A percentile compares a stretch with the other conserved stretches of the same genome.
Evolutionary conservation across 2,797 vertebrate species (phyloP).

Genomic region (Sebastes ruberrimus): DNA sequence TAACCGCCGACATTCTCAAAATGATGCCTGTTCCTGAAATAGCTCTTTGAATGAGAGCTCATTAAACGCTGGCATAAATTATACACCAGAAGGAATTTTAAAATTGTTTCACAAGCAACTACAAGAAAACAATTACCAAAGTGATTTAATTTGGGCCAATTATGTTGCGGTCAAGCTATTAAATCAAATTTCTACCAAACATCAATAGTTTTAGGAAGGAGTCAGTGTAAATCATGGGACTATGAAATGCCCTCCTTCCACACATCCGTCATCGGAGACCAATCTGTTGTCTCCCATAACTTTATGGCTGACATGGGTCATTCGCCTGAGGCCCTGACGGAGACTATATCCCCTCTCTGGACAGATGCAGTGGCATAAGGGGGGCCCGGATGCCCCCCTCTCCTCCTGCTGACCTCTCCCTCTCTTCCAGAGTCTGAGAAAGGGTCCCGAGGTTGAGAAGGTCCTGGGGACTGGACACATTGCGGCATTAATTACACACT

Average conservation of each 20-base stretch:
- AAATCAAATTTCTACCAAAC: slow-evolving; percentile 38
- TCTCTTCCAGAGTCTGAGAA: slow-evolving; percentile 77
- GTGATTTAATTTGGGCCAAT: slow-evolving; percentile 34
- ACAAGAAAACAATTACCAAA: slow-evolving; percentile 43
- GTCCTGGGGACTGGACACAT: slow-evolving; percentile 90
- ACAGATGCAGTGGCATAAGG: slow-evolving; percentile 80
- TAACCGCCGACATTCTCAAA: slow-evolving; percentile 15
- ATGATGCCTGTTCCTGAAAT: slow-evolving; percentile 23
- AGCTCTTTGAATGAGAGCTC: slow-evolving; percentile 27
- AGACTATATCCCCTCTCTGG: slow-evolving; percentile 73
- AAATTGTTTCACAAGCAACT: slow-evolving; percentile 36
- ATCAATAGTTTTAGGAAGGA: slow-evolving; percentile 39
- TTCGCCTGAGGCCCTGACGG: slow-evolving; percentile 71
- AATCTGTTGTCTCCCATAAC: slow-evolving; percentile 80
- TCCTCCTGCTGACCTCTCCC: slow-evolving; percentile 72
- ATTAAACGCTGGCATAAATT: slow-evolving; percentile 35
- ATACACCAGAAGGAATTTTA: slow-evolving; percentile 23
- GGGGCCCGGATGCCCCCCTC: slow-evolving; percentile 89
- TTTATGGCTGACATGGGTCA: slow-evolving; percentile 77
- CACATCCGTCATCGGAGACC: slow-evolving; percentile 76
- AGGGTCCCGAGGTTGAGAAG: slow-evolving; percentile 83
- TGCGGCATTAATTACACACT: slow-evolving; percentile 96
- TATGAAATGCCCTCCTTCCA: slow-evolving; percentile 56
- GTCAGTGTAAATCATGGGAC: slow-evolving; percentile 61
- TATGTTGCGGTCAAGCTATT: slow-evolving; percentile 25